Evolutionary conservation across 2,797 vertebrate genomes (phyloP), one percentile per base, ranked within the genome.

Genomic region (Cetoscarus ocellatus): DNA sequence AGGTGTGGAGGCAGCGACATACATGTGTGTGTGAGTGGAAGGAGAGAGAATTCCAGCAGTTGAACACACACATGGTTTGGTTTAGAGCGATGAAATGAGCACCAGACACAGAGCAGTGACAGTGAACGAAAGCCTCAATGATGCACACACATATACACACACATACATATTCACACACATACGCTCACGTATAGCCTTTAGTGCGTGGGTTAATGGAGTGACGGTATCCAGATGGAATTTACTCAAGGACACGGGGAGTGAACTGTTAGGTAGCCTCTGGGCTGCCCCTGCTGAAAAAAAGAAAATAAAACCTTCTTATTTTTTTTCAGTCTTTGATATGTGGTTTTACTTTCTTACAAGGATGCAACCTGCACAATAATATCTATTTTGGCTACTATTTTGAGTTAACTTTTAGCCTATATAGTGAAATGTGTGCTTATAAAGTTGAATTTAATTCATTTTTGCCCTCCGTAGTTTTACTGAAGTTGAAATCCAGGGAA

Each of bases 21-120:
- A 50, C 66, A 61, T 64, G 67, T 53, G 65, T 67, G 67, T 58
- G 69, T 48, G 65, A 53, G 55, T 68, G 66, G 67, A 77, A 75
- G 75, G 58, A 67, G 58, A 76, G 79, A 75, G 77, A 82, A 92
- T 91, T 92, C 86, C 86, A 85, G 70, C 75, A 58, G 50, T 61
- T 83, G 79, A 87, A 87, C 67, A 75, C 79, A 83, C 92, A 93
- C 80, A 90, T 92, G 91, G 89, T 91, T 92, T 88, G 84, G 88
- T 86, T 93, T 92, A 92, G 62, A 73, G 89, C 85, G 57, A 75
- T 85, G 82, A 92, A 93, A 93, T 91, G 85, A 92, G 85, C 84
- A 88, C 84, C 91, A 92, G 91, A 89, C 90, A 81, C 77, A 65
- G 85, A 77, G 71, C 88, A 82, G 82, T 89, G 91, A 91, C 89